Evolutionary conservation across 2,113 vertebrate species (phyloP), one percentile per base, ranked within the genome.

Genomic region (Catharus fuscescens): DNA sequence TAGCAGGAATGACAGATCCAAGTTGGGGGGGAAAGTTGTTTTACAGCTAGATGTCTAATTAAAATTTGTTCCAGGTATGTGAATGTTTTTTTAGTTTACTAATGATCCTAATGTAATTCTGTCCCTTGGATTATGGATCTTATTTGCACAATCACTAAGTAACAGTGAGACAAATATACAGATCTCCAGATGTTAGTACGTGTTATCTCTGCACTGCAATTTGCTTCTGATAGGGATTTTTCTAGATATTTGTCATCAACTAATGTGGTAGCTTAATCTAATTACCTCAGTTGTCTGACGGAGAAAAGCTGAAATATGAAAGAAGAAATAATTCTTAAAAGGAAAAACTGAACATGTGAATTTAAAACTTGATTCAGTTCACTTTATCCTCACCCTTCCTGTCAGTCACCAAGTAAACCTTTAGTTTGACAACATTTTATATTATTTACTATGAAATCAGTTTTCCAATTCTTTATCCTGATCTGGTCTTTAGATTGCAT

Each of bases 191-290:
- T 14, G 54, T 79, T 0, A 50, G 23, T 48, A 42, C 73, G 80
- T 80, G 29, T 57, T 69, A 64, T 78, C 19, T 88, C 64, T 71
- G 5, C 77, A 32, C 50, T 95, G 56, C 73, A 90, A 66, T 86
- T 94, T 91, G 7, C 38, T 92, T 31, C 52, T 74, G 20, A 32
- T 94, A 34, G 71, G 54, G 61, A 60, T 76, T 93, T 86, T 90
- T 90, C 18, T 62, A 74, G 64, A 31, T 74, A 21, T 52, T 90
- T 86, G 15, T 78, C 21, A 32, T 79, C 52, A 86, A 0, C 11
- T 50, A 25, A 40, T 20, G 29, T 34, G 18, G 20, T 47, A 56
- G 59, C 16, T 88, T 80, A 50, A 31, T 83, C 62, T 69, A 31
- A 36, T 79, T 59, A 32, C 40, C 59, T 88, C 53, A 34, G 23